Base-by-base conservation (phyloP, 1,140 invertebrate genomes). In the Meloidogyne hapla region DNA sequence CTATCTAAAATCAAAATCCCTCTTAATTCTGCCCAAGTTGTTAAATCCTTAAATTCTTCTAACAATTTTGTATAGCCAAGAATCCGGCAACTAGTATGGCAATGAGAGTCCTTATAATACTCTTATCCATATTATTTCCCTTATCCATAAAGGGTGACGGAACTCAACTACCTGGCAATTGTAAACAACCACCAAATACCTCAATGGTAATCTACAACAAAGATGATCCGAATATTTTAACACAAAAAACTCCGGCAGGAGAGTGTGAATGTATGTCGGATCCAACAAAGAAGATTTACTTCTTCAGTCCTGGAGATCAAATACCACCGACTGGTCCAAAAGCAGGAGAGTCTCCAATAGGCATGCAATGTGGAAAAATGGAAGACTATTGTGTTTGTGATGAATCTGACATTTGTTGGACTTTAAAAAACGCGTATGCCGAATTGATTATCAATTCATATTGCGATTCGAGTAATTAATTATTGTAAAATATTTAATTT, bases 321-420 rank as follows among this genome's bases (percentile, higher is more conserved):
- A 56, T 13, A n/a, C 48, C 65, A 6, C 28, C 65, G 28, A 67
- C 65, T 5, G 65, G 65, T 21, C 18, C 12, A 33, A 67, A n/a
- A n/a, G 65, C 65, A 33, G 65, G 65, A n/a, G 28, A n/a, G 1
- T 67, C 65, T 8, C n/a, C 65, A 33, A 67, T 67, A 18, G 40
- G 18, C 21, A 67, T 67, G 65, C 65, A 67, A 42, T 67, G 65
- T 42, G n/a, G 8, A 18, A 42, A n/a, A 8, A 23, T 5, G 65
- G 65, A 67, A 21, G 65, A 67, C n/a, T 67, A n/a, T 42, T 67
- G 65, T 21, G 65, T 67, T n/a, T 67, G 65, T 42, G 65, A 67
- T 42, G 65, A 67, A 42, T 38, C 28, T 21, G 65, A 67, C 21
- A 15, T 38, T 33, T 67, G 65, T 21, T 67, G 65, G 65, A 33